Conservation (phyloP, 1,140 invertebrate species). For the Drosophila saltans region DNA sequence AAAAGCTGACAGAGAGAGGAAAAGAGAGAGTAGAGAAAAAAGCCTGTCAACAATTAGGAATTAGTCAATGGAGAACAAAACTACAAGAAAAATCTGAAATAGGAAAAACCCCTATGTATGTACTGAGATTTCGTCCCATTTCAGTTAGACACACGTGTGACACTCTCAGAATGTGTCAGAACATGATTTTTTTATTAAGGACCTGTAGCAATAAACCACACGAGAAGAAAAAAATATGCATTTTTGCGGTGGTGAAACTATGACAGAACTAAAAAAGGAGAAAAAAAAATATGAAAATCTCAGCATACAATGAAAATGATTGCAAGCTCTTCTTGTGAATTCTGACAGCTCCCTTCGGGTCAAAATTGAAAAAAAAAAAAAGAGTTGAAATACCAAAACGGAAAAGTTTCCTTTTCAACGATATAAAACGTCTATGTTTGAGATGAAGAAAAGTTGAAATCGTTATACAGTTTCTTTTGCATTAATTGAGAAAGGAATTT, state of each 20-base stretch:
- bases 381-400: too few relatives aligned
- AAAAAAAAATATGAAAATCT: slow-evolving; percentile 9
- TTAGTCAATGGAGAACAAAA: not conserved
- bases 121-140: not conserved
- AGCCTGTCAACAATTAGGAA: slow-evolving; percentile 32
- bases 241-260: slow-evolving; percentile 44
- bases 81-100: not conserved
- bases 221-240: slow-evolving; percentile 24
- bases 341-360: not conserved
- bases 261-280: slow-evolving; percentile 16
- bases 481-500: too few relatives aligned
- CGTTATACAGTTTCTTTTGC: too few relatives aligned
- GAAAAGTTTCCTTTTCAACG: too few relatives aligned
- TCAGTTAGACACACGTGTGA: not conserved
- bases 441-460: too few relatives aligned
- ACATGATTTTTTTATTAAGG: not conserved
- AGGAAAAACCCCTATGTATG: not conserved
- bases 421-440: too few relatives aligned
- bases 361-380: not conserved
- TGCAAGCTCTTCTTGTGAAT: slow-evolving; percentile 10
- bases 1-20: not conserved
- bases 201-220: not conserved
- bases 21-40: not conserved
- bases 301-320: not conserved
- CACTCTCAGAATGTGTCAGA: slow-evolving; percentile 3